phyloP scores from a whole-genome alignment of 2,888 invertebrate genomes.

The Hirtodrosophila alboralis region DNA sequence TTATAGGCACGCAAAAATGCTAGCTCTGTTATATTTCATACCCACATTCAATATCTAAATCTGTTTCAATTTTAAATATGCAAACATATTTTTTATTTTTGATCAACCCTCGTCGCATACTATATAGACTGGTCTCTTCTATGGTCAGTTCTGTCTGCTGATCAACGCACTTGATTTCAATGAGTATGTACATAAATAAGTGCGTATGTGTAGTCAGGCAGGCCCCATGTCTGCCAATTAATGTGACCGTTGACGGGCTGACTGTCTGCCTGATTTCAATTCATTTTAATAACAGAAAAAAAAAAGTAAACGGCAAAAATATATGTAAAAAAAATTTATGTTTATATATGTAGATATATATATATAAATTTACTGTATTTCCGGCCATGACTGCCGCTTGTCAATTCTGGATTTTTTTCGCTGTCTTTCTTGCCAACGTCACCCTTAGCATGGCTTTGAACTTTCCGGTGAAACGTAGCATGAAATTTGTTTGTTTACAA shows the following conservation, averaged over 20 bases:
- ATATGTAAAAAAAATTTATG: not conserved
- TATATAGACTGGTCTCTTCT: slow-evolving; percentile 2
- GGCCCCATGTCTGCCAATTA: slow-evolving; percentile 63
- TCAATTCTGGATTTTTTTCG: slow-evolving; percentile 60
- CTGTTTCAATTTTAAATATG: no score
- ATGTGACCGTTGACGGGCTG: slow-evolving; percentile 33
- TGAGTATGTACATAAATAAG: slow-evolving; percentile 26
- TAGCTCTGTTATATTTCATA: no score
- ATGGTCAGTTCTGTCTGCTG: slow-evolving; percentile 43
- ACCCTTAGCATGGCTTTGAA: slow-evolving; percentile 48
- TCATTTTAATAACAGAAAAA: slow-evolving; percentile 36
- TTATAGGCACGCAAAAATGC: no score
- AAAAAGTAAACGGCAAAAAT: slow-evolving; percentile 6
- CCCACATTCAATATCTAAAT: no score
- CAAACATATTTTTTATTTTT: no score
- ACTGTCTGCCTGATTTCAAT: slow-evolving; percentile 55
- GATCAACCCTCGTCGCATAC: no score
- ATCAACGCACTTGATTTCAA: slow-evolving; percentile 63
- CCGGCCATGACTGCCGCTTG: slow-evolving; percentile 63
- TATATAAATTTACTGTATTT: slow-evolving; percentile 34
- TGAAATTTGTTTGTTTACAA: slow-evolving; percentile 79
- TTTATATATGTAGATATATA: no score
- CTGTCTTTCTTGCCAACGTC: slow-evolving; percentile 11
- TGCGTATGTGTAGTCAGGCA: slow-evolving; percentile 16
- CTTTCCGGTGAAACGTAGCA: slow-evolving; percentile 71